Evolutionary conservation across 2,888 invertebrate species (phyloP).

Genomic region (Noctua janthina): DNA sequence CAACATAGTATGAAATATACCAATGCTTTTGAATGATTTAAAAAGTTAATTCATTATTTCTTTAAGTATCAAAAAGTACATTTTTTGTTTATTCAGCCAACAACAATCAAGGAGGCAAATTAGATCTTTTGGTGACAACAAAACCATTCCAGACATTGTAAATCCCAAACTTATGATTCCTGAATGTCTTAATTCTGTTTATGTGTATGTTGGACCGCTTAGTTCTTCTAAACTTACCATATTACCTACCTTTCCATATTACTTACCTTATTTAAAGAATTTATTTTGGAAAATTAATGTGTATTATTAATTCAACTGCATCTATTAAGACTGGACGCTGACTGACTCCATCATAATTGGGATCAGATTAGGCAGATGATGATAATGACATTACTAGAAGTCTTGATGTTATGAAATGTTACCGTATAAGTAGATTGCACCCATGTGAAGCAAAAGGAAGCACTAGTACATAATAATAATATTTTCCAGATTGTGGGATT

Average conservation of each 20-base stretch:
- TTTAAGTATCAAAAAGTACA: background rate
- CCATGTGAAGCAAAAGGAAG: background rate
- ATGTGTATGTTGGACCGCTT: background rate
- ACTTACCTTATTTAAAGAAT: background rate
- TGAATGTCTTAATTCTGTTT: no score
- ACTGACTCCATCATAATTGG: background rate
- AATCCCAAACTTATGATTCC: background rate
- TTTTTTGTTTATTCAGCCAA: background rate
- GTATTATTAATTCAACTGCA: background rate
- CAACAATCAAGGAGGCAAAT: background rate
- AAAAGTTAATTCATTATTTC: background rate
- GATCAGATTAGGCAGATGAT: background rate
- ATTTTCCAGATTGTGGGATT: conserved; percentile 95
- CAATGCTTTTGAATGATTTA: background rate
- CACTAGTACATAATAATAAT: background rate
- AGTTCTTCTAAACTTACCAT: background rate
- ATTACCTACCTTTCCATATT: no score
- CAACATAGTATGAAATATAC: background rate
- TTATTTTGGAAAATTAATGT: background rate
- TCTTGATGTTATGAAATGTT: background rate
- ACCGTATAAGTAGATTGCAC: background rate
- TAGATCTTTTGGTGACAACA: background rate
- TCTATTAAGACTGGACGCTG: background rate
- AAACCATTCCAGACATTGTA: background rate
- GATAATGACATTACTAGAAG: background rate